These are phyloP conservation scores for Uloborus plumipes DNA, from an alignment of 2,888 invertebrate species.

Conservation along the genomic window DNA sequence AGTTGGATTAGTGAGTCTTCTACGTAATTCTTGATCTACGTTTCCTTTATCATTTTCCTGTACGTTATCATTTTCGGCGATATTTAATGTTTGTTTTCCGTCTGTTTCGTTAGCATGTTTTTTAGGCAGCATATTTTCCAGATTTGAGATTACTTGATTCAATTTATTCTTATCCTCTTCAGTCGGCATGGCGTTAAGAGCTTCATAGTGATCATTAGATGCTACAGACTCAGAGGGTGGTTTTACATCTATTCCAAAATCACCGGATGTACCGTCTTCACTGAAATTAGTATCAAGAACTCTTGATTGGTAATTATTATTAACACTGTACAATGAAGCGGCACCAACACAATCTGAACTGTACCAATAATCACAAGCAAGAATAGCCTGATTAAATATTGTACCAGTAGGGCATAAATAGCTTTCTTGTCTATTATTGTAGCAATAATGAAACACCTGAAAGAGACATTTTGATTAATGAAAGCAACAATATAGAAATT, in stretches of 20 bases:
- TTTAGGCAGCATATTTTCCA: too few relatives aligned
- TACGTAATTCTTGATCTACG: too few relatives aligned
- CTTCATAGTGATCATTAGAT: too few relatives aligned
- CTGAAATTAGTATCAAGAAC: too few relatives aligned
- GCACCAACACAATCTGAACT: slow-evolving; percentile 35
- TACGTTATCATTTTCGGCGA: background rate
- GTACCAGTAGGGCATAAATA: slow-evolving; percentile 65
- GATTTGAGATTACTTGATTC: too few relatives aligned
- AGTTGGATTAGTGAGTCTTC: background rate
- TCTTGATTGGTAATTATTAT: background rate
- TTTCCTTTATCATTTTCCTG: too few relatives aligned
- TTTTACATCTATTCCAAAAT: too few relatives aligned
- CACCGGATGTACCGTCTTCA: too few relatives aligned
- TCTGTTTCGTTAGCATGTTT: background rate
- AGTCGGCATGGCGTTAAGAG: too few relatives aligned
- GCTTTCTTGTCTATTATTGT: slow-evolving; percentile 37
- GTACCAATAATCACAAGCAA: slow-evolving; percentile 64
- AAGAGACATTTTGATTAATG: background rate
- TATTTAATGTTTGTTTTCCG: background rate
- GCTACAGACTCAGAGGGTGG: too few relatives aligned
- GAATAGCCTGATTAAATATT: slow-evolving; percentile 60
- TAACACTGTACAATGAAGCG: background rate
- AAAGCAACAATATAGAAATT: too few relatives aligned
- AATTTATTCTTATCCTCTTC: too few relatives aligned
- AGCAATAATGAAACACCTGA: slow-evolving; percentile 49